Conservation (phyloP, 53 echinoderm and acorn worm species). For the Echinarachnius parma region DNA sequence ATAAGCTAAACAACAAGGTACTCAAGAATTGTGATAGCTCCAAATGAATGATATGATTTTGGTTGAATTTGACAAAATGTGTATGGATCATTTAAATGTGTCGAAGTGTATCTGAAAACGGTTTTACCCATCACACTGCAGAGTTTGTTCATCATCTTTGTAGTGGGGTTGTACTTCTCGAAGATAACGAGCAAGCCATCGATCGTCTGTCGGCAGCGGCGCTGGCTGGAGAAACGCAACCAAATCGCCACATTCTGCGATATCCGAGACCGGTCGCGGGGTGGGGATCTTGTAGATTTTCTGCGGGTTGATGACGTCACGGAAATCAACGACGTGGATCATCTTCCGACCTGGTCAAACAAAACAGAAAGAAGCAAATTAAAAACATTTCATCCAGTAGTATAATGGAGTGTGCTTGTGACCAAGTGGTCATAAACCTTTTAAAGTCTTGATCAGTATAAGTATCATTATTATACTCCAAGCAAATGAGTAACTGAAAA, state of each 20-base stretch:
- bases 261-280: conserved; percentile 21
- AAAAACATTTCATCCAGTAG: too few species aligned
- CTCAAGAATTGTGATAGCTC: too few species aligned
- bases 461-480: too few species aligned
- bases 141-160: conserved; percentile 15
- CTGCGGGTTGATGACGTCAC: conserved; percentile 44
- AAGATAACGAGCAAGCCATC: conserved; percentile 3
- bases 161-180: conserved; percentile 40
- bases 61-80: too few species aligned
- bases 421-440: too few species aligned
- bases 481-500: too few species aligned
- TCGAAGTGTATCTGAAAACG: too few species aligned
- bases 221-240: conserved; percentile 18
- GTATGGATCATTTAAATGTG: too few species aligned
- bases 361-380: not conserved
- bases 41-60: too few species aligned
- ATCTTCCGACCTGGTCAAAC: conserved; percentile 43
- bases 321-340: conserved; percentile 70
- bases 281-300: conserved; percentile 38
- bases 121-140: conserved; percentile 31
- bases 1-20: too few species aligned
- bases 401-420: too few species aligned
- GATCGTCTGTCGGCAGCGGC: not conserved
- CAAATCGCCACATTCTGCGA: conserved; percentile 37
- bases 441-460: too few species aligned